Evolutionary conservation across 2,797 vertebrate species (phyloP), one percentile per base, ranked within the genome.

Genomic region (Pantherophis vulpinus): DNA sequence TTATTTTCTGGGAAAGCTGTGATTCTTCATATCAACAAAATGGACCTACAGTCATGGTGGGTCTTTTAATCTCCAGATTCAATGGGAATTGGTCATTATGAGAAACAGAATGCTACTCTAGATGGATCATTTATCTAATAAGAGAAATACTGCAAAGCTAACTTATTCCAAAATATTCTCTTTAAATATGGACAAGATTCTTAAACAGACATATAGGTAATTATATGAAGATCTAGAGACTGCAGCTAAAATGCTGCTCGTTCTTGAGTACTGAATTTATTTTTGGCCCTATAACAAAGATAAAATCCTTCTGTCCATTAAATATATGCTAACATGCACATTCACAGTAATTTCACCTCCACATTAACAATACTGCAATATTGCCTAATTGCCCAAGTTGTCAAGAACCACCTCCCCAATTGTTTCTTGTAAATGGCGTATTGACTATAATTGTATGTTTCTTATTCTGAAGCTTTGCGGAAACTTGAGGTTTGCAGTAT

Each of bases 401-500:
- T 42, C 70, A 32, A 86, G 32, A 47, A 79, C 2, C 6, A 83
- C 7, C 58, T 94, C 91, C 29, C 7, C 42, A 74, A 0, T 88
- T 93, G 90, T 91, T 96, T 95, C 23, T 83, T 88, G 93, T 74
- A 95, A 94, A 93, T 4, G 29, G 90, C 2, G 10, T 14, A 10
- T 14, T 93, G n/a, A 11, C 0, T 1, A 29, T 8, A 88, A 11
- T 63, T 92, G 5, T 0, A 0, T 27, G 51, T 29, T 11, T 93
- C 94, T 96, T 29, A 92, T 32, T 93, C 14, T 0, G 1, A 93
- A 87, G 90, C 25, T 13, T 27, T 66, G 42, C 14, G 88, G 91
- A 87, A 4, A 0, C 0, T 51, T 96, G 96, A 91, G 95, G 94
- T 95, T 96, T 95, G 86, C 42, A 91, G 27, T 0, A 94, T 96